Evolutionary conservation across 1,140 invertebrate species (phyloP), one percentile per base, ranked within the genome.

Genomic region (Drosophila murphyi): DNA sequence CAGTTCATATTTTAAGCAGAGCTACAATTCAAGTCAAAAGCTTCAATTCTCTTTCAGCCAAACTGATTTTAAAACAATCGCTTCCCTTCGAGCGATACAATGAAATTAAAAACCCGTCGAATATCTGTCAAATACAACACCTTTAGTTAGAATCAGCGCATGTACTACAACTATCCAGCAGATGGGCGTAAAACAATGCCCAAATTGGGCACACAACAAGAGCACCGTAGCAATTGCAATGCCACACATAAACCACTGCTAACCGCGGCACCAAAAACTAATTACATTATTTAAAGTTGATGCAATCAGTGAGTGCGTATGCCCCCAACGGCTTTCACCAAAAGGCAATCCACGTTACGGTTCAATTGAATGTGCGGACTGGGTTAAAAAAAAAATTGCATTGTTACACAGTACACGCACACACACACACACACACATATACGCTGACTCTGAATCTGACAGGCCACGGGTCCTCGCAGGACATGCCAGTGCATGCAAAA

Each of bases 271-370:
- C 85, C 85, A 83, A 87, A 87, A 87, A 87, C 83, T 87, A 87
- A 87, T 87, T 87, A 88, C 83, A 88, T 87, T 87, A 88, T 87
- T 88, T 80, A 80, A 88, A 88, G 80, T 88, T 87, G 83, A 88
- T 80, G 83, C 83, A 87, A 87, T 87, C 83, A 88, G 80, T 73
- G 83, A 79, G 82, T 88, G 83, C 83, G 83, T 87, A 34, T 47
- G 37, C 35, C 48, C 31, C 48, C 12, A 5, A 51, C 35, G 70
- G 82, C 55, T 57, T 54, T 69, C 72, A 72, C 83, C 70, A 69
- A 56, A 47, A 62, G 83, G 78, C 77, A 69, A 80, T 80, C 29
- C 73, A 70, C 63, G 83, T 80, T 83, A 83, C 80, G 83, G 80
- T 87, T 88, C 83, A 88, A 87, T 88, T 88, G 82, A 87, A 80